Evolutionary conservation across 2,888 invertebrate genomes (phyloP), one percentile per base, ranked within the genome.

Genomic region (Aleiodes alternator): DNA sequence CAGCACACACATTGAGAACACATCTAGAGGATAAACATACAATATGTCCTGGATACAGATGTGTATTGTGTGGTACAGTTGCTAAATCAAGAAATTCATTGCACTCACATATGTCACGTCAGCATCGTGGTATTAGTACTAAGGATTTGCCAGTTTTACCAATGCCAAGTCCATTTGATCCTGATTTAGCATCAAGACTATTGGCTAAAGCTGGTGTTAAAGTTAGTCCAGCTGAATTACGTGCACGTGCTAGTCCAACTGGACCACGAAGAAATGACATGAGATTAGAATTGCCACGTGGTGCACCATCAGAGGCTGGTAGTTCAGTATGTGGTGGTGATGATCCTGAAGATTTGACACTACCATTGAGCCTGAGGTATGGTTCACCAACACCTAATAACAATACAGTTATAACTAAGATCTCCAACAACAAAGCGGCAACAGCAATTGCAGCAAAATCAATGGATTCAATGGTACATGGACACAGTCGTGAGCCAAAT

Each of bases 21-120:
- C 97, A 97, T 90, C 92, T 97, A 80, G 97, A 97, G 90, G 97
- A 97, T 89, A 97, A 97, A 88, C 97, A 97, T 90, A 97, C 97
- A 50, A 94, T 97, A 84, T 97, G 97, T 87, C 96, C 96, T 0
- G 97, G 97, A 70, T 97, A 97, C 88, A 93, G 97, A 70, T 97
- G 97, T 90, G 97, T 97, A 3, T 91, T 97, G 1, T 97, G 97
- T 90, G 97, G 97, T 78, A 97, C 97, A 0, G 97, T 97, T 76
- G 97, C 97, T 59, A 97, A 97, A 90, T 96, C 96, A 0, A 93
- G 97, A 81, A 97, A 97, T 90, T 96, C 96, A 0, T 91, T 97
- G 72, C 97, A 97, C 91, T 97, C 97, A 75, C 97, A 97, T 90
- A 97, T 97, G 97, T 96, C 96, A 76, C 93, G 97, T 66, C 97